These are phyloP conservation scores for Enteromius treurensis DNA, from an alignment of 2,797 vertebrate species.

Conservation along the genomic window DNA sequence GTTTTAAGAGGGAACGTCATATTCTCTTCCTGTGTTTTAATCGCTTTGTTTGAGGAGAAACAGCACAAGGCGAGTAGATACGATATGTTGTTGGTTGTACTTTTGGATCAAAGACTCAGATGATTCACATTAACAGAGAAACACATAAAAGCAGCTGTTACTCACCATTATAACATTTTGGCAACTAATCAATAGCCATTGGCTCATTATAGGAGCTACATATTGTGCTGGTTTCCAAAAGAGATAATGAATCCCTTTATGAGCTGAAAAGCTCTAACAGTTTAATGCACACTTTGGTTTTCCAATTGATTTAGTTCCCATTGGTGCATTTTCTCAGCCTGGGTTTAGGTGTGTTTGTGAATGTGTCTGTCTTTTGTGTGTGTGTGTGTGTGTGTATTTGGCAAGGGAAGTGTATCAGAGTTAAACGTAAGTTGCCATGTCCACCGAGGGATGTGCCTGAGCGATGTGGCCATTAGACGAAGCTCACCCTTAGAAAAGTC, in stretches of 20 bases:
- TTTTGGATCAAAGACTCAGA: conserved; percentile 57
- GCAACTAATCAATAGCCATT: conserved; percentile 59
- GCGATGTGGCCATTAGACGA: conserved; percentile 54
- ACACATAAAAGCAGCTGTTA: conserved; percentile 48
- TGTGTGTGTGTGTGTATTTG: conserved; percentile 15
- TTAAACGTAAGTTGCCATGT: conserved; percentile 47
- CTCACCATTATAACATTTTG: conserved; percentile 57
- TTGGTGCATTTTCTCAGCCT: conserved; percentile 30
- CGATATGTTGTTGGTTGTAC: conserved; percentile 41
- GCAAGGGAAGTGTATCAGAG: conserved; percentile 9
- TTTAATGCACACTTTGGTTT: conserved; percentile 54
- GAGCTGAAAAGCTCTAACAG: conserved; percentile 51
- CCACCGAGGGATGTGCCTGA: conserved; percentile 55
- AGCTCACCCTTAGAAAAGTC: conserved; percentile 51
- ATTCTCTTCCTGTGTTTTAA: conserved; percentile 31
- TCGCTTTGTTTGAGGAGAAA: conserved; percentile 28
- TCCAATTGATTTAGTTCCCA: conserved; percentile 40
- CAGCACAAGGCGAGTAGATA: conserved; percentile 18
- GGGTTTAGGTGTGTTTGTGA: background rate
- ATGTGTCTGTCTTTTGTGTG: conserved; percentile 29
- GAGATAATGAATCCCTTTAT: conserved; percentile 58
- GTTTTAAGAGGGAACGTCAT: conserved; percentile 42
- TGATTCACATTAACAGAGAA: conserved; percentile 55
- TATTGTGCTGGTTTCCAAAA: conserved; percentile 52
- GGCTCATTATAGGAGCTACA: conserved; percentile 54